Evolutionary conservation across 64 coral and sea anemone genomes (phyloP), one percentile per base, ranked within the genome.

Genomic region (Montipora efflorescens): DNA sequence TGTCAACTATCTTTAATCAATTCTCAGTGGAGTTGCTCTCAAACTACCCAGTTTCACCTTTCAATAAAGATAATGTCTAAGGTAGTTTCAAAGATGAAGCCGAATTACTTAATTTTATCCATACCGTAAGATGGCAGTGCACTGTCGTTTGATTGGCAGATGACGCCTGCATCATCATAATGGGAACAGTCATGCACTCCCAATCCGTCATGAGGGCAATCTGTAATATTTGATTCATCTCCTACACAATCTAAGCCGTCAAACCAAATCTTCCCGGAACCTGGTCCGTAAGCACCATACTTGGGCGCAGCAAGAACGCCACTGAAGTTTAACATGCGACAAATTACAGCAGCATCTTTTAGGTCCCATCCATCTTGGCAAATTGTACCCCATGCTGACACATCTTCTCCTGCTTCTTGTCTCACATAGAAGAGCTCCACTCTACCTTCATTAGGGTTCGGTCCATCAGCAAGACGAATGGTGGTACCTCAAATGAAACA

Each of bases 291-390:
- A 5, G 70, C 74, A 8, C 50, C 70, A 28, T 74, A 73, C 47
- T 46, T 62, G 10, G 83, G 70, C 8, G 90, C 90, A 12, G 90
- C 90, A 44, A 92, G 45, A 57, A 80, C 90, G 21, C 90, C 90
- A 64, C 69, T 81, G 52, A 48, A 92, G 15, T 83, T 83, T 46
- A 92, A 75, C 90, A 92, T 92, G 44, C 90, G 90, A 64, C 90
- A 92, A 48, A 92, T 64, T n/a, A 92, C 90, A 22, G 28, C 53
- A 23, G 90, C 90, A 13, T 92, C 90, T 5, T 48, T 92, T 2
- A 92, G 20, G 80, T 92, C 90, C 70, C 81, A 92, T 3, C 12
- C 1, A 84, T 92, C 90, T n/a, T 92, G 80, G 8, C 90, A 92
- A 16, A 92, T 76, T 47, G 90, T 83, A 28, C 80, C 80, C 80